A percentile compares a stretch with the other conserved stretches of the same genome.
phyloP scores from a whole-genome alignment of 2,113 vertebrate genomes.

The Psittacara wagleri region DNA sequence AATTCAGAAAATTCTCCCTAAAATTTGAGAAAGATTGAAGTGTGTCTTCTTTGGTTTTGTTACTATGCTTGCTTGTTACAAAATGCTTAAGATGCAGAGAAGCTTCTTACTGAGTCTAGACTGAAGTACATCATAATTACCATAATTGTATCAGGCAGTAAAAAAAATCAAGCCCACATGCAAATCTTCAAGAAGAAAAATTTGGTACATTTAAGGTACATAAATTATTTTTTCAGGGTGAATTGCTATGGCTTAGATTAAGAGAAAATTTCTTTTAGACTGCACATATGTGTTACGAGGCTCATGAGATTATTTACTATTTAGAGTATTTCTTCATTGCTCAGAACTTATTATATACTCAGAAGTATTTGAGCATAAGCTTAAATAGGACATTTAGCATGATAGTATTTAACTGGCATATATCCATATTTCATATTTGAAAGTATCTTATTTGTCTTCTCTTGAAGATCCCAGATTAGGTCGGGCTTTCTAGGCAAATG shows the following conservation, averaged over 20 bases:
- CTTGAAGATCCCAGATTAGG: neutral
- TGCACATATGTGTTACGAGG: neutral
- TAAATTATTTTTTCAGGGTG: neutral
- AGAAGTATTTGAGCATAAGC: neutral
- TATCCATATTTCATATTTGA: neutral
- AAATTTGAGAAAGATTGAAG: neutral
- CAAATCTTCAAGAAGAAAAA: neutral
- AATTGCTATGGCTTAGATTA: neutral
- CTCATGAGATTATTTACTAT: neutral
- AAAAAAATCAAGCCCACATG: neutral
- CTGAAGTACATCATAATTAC: neutral
- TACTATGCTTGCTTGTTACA: neutral
- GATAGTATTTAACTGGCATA: neutral
- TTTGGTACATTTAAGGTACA: neutral
- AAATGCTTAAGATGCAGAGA: neutral
- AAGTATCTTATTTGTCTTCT: neutral
- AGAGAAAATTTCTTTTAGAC: neutral
- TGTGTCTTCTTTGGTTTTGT: neutral
- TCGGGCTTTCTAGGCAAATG: neutral
- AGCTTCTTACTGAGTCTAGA: neutral
- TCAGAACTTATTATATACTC: neutral
- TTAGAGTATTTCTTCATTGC: neutral
- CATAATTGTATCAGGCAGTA: neutral
- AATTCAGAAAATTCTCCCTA: neutral
- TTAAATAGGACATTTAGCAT: neutral